Percentiles rank a stretch among this genome's conserved stretches.
These are phyloP conservation scores for Sylvilagus bachmani DNA, from an alignment of 2,113 vertebrate species.

Conservation along the genomic window DNA sequence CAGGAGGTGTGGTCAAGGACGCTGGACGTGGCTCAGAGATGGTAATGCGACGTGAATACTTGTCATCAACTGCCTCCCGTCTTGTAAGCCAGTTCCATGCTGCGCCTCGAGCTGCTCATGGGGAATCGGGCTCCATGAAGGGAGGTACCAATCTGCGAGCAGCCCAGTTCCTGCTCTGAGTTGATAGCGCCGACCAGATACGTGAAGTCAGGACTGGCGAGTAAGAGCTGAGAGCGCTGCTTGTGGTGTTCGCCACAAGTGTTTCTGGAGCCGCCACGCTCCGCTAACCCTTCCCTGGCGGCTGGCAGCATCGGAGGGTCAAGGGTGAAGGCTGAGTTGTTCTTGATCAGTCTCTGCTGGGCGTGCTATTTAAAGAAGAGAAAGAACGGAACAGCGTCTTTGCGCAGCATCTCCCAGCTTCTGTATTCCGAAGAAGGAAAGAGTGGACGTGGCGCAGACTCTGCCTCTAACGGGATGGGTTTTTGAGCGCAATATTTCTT, in stretches of 20 bases:
- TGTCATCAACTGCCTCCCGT: conserved; percentile 18
- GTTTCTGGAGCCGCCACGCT: conserved; percentile 44
- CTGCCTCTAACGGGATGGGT: not conserved
- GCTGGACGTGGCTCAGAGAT: conserved; percentile 16
- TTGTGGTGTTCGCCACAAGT: not conserved
- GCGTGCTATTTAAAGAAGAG: conserved; percentile 22
- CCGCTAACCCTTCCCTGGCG: conserved; percentile 8
- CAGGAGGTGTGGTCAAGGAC: conserved; percentile 43
- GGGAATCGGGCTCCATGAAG: not conserved
- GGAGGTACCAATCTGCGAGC: not conserved
- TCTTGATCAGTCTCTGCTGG: conserved; percentile 27
- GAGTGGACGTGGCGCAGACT: not conserved
- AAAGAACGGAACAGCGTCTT: not conserved
- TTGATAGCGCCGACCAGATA: not conserved
- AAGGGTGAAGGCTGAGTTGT: conserved; percentile 51
- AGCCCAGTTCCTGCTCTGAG: not conserved
- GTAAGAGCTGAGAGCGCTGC: not conserved
- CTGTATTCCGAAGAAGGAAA: conserved; percentile 37
- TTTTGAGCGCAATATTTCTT: not conserved
- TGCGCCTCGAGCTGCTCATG: not conserved
- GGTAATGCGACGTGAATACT: conserved; percentile 71
- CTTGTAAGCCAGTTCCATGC: conserved; percentile 1
- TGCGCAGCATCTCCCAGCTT: not conserved
- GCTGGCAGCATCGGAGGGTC: not conserved
- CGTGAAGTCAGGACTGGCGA: not conserved